phyloP scores from a whole-genome alignment of 2,888 invertebrate genomes.

The Gnatocerus cornutus region DNA sequence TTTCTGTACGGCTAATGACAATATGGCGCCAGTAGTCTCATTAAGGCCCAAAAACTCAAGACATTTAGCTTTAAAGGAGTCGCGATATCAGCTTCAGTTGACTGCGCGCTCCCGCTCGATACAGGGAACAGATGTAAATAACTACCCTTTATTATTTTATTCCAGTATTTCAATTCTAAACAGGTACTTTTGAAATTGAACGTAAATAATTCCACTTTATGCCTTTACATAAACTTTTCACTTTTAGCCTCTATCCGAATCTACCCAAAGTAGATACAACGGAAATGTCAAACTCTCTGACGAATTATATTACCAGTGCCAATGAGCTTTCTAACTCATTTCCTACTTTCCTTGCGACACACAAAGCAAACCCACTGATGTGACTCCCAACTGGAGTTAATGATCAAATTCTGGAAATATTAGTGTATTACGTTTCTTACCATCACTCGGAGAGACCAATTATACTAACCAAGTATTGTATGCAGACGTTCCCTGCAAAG shows the following conservation, averaged over 20 bases:
- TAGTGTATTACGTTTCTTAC: slow-evolving; percentile 23
- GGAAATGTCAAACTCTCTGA: no score
- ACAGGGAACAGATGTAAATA: slow-evolving; percentile 55
- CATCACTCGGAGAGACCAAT: slow-evolving; percentile 23
- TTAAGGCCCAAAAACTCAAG: slow-evolving; percentile 55
- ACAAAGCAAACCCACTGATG: not conserved
- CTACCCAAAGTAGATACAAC: slow-evolving; percentile 29
- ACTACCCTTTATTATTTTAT: slow-evolving; percentile 54
- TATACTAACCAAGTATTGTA: slow-evolving; percentile 33
- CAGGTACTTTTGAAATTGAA: slow-evolving; percentile 55
- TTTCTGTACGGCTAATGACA: slow-evolving; percentile 53
- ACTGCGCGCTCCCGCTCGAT: slow-evolving; percentile 51
- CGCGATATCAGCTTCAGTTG: slow-evolving; percentile 53
- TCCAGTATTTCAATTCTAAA: slow-evolving; percentile 54
- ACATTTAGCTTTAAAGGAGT: slow-evolving; percentile 54
- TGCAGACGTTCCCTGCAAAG: slow-evolving; percentile 28
- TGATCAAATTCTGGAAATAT: slow-evolving; percentile 24
- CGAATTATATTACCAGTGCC: slow-evolving; percentile 19
- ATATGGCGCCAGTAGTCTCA: slow-evolving; percentile 56
- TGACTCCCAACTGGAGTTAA: slow-evolving; percentile 3
- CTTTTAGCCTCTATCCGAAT: slow-evolving; percentile 48
- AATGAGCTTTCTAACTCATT: no score
- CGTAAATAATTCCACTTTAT: slow-evolving; percentile 55
- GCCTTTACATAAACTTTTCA: slow-evolving; percentile 51
- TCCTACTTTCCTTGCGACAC: slow-evolving; percentile 1